Evolutionary conservation across 2,113 vertebrate species (phyloP).

Genomic region (Scalopus aquaticus): DNA sequence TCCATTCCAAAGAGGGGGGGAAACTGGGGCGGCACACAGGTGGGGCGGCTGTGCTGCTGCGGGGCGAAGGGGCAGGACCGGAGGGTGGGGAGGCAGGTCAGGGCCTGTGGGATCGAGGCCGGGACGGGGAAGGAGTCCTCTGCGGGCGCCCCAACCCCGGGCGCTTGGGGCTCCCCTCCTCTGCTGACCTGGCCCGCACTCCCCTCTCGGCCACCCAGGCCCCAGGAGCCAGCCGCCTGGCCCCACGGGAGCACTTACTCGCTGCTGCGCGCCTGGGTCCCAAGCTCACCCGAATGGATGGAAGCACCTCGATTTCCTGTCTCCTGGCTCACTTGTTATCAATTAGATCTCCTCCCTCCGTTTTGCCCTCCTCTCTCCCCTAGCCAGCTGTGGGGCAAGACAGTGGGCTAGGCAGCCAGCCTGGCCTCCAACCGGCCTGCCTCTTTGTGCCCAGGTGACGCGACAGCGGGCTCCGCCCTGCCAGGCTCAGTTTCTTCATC

Average conservation of each 20-base stretch:
- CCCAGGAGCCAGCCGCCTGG: background rate
- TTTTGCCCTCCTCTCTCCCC: conserved; percentile 22
- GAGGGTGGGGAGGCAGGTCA: conserved; percentile 55
- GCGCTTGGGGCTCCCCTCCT: background rate
- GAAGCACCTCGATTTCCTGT: background rate
- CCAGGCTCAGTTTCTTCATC: conserved; percentile 71
- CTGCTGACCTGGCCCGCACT: background rate
- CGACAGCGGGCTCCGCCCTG: conserved; percentile 59
- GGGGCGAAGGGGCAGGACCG: conserved; percentile 1
- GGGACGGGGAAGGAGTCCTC: background rate
- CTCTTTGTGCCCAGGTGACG: conserved; percentile 68
- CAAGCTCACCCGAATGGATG: background rate
- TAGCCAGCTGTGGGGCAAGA: conserved; percentile 51
- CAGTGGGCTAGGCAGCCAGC: conserved; percentile 38
- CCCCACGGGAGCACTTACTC: conserved; percentile 50
- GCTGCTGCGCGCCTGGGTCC: background rate
- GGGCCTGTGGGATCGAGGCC: conserved; percentile 54
- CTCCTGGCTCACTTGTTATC: background rate
- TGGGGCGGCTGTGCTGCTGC: conserved; percentile 15
- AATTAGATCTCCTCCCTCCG: background rate
- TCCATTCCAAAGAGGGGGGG: background rate
- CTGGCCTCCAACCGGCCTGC: conserved; percentile 61
- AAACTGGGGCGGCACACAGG: conserved; percentile 31
- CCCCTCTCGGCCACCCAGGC: background rate
- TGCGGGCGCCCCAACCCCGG: background rate